phyloP scores from a whole-genome alignment of 2,888 invertebrate genomes.

The Calameuta filiformis region DNA sequence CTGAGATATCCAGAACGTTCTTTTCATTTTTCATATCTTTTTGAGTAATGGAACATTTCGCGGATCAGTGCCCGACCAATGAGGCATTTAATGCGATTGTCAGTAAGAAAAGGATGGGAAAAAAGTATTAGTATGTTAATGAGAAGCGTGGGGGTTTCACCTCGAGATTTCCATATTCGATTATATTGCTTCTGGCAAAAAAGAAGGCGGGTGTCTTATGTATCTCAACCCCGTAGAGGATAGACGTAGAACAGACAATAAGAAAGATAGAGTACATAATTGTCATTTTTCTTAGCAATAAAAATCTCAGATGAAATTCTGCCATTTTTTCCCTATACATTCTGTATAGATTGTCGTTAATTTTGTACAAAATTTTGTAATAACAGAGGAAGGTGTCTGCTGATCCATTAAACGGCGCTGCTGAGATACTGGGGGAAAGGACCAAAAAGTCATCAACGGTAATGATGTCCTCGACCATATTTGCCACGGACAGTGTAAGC shows the following conservation, averaged over 20 bases:
- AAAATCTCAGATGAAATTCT: background rate
- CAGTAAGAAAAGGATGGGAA: conserved; percentile 2
- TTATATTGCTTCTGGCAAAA: conserved; percentile 44
- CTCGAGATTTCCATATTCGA: conserved; percentile 43
- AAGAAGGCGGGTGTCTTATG: background rate
- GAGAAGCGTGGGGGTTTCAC: conserved; percentile 42
- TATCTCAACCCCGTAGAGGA: background rate
- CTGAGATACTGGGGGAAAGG: background rate
- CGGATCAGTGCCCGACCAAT: background rate
- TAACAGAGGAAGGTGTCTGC: background rate
- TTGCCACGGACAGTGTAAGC: conserved; percentile 8
- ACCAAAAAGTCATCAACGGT: background rate
- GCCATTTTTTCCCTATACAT: background rate
- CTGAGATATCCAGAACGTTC: background rate
- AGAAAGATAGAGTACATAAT: no score
- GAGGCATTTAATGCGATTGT: background rate
- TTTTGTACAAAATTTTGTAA: background rate
- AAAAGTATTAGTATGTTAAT: conserved; percentile 49
- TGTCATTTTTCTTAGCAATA: no score
- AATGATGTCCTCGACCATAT: conserved; percentile 24
- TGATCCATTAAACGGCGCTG: background rate
- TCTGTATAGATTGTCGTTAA: background rate
- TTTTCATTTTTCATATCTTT: background rate
- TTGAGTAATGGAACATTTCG: background rate
- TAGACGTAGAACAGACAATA: background rate